Evolutionary conservation across 2,888 invertebrate genomes (phyloP), one percentile per base, ranked within the genome.

Genomic region (Tachina lurida): DNA sequence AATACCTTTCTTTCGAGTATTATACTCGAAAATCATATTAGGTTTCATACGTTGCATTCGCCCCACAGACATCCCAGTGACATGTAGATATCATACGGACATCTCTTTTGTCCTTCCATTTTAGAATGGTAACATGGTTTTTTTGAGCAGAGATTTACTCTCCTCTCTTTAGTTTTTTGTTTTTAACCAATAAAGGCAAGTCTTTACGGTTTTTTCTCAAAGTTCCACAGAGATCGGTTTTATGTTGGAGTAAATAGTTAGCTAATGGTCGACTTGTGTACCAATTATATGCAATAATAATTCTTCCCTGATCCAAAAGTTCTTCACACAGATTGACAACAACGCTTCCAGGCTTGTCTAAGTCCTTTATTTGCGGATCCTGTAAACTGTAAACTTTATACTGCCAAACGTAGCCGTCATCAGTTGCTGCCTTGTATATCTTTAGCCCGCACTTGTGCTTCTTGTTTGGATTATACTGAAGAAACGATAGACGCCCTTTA

Each of bases 251-350:
- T 13, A 75, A 52, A 39, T 22, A 22, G n/a, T n/a, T n/a, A n/a
- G n/a, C 1, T 3, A 1, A n/a, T n/a, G 76, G 67, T 63, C 65
- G 39, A 12, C 65, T 76, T 47, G 54, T 76, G 41, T 65, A 67
- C n/a, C 39, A 76, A 52, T 67, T 62, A 45, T 76, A 56, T 45
- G 76, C 76, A 65, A 76, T 39, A 76, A 76, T 54, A 41, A 76
- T 47, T 22, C 63, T 43, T 45, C 65, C 76, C 13, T 76, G 54
- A 13, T 63, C 54, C 52, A 76, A 56, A 54, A 76, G 76, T 52
- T 41, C 39, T 15, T 71, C 70, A 56, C 56, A 41, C 17, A 56
- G 70, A 8, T 68, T 49, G 49, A 52, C 41, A 31, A 68, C 31
- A 39, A 52, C 8, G 31, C 52, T 52, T 68, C 68, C 68, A 52